These are phyloP conservation scores for Morpho achilles DNA, from an alignment of 2,888 invertebrate species.

Conservation along the genomic window DNA sequence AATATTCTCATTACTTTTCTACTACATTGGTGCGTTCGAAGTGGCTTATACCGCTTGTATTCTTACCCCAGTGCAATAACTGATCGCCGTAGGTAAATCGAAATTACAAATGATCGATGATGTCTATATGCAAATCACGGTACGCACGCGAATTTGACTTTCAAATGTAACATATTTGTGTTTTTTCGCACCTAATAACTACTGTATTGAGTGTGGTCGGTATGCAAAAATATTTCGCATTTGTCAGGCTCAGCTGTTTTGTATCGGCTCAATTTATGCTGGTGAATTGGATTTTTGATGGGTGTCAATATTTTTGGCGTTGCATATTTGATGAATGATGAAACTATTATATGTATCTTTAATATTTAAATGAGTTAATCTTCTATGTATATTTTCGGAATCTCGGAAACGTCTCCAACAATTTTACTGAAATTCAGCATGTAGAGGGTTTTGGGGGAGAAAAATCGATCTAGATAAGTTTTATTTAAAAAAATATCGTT, in stretches of 20 bases:
- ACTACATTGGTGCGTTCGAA: no score
- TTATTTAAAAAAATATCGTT: no score
- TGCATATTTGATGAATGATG: slow-evolving; percentile 2
- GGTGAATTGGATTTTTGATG: slow-evolving; percentile 53
- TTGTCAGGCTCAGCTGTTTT: slow-evolving; percentile 37
- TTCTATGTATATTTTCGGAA: no score
- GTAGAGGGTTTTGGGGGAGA: no score
- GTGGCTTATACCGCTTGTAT: no score
- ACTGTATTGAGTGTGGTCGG: slow-evolving; percentile 41
- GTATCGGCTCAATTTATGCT: slow-evolving; percentile 36
- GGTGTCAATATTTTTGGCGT: slow-evolving; percentile 45
- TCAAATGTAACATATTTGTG: slow-evolving; percentile 64
- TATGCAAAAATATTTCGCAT: slow-evolving; percentile 49
- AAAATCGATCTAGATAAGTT: no score
- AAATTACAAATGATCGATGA: slow-evolving; percentile 63
- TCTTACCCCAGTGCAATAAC: slow-evolving; percentile 24
- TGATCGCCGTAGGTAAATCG: slow-evolving; percentile 33
- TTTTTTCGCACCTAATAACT: slow-evolving; percentile 66
- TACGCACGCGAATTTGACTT: slow-evolving; percentile 65
- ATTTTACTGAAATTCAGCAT: no score
- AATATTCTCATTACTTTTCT: no score
- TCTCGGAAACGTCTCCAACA: no score
- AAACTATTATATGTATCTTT: no score
- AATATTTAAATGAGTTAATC: no score
- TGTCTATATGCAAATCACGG: slow-evolving; percentile 66